A percentile compares a stretch with the other conserved stretches of the same genome.
These are phyloP conservation scores for Atrichornis clamosus DNA, from an alignment of 2,113 vertebrate genomes.

Conservation along the genomic window DNA sequence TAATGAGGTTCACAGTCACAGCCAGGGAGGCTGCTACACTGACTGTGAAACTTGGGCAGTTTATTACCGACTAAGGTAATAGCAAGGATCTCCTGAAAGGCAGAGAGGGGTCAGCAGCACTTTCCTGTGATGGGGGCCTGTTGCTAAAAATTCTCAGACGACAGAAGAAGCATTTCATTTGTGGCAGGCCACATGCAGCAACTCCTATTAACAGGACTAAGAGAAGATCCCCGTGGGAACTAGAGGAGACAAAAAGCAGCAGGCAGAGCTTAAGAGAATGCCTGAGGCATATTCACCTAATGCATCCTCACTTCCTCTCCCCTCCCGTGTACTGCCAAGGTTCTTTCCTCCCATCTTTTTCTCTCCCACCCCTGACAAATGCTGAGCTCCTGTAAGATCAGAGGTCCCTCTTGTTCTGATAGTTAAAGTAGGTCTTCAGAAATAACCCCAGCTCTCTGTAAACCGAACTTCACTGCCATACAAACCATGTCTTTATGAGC, in stretches of 20 bases:
- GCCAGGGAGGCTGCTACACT: background rate
- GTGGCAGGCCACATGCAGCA: background rate
- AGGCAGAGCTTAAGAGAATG: background rate
- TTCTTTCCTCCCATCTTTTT: background rate
- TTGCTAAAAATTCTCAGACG: background rate
- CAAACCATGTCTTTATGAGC: background rate
- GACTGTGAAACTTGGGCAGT: background rate
- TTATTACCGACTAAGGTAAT: background rate
- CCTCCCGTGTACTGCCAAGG: background rate
- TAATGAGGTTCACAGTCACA: constrained; percentile 2
- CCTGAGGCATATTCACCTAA: background rate
- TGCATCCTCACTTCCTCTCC: background rate
- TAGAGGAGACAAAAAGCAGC: background rate
- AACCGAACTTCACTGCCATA: background rate
- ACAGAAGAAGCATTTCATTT: background rate
- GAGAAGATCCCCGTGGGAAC: background rate
- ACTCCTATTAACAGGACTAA: background rate
- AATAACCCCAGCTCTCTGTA: background rate
- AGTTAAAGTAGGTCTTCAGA: background rate
- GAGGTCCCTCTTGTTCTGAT: background rate
- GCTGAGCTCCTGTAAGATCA: background rate
- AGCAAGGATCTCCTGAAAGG: background rate
- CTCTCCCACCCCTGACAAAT: background rate
- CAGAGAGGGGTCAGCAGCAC: background rate
- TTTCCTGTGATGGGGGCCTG: background rate